Base-by-base conservation (phyloP, 2,888 invertebrate genomes). In the Allophyes oxyacanthae region DNA sequence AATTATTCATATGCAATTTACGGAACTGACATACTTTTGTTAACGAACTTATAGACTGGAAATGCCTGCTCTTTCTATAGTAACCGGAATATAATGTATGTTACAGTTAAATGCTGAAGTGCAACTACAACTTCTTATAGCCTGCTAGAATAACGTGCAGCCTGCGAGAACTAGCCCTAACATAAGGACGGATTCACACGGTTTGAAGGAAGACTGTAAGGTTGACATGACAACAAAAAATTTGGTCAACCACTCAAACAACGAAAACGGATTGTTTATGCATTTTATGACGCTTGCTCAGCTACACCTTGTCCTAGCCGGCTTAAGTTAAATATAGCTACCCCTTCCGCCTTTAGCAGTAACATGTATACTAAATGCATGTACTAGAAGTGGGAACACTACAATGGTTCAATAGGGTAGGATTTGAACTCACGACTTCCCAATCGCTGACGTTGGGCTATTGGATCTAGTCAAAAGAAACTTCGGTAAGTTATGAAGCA, bases 401-500 rank as follows among this genome's bases (percentile, higher is more conserved):
- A 69, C 43, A 0, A 37, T 38, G 36, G 34, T 55, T 56, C 30
- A 64, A 37, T 62, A 42, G 72, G 66, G 59, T 65, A 51, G 52
- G 51, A 28, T 50, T 38, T 65, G 15, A 66, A 66, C 66, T 65
- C 66, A 65, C 72, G 36, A 51, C 67, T 46, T 61, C 72, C 54
- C 50, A 50, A 60, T 61, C 15, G 61, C 34, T 46, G 67, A 52
- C 34, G 66, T 72, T 67, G 34, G 52, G 67, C 45, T 71, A 65
- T 65, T 66, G 11, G 14, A 65, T 66, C 71, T 70, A 66, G 4
- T 65, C 50, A 62, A 59, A 48, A 52, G 60, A 73, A 72, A 60
- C 37, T 37, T 38, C 1, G 10, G 25, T 57, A 43, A 48, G 55
- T 70, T 56, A 59, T 54, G 11, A 30, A 42, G 44, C 10, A 33